Percentiles rank a stretch among this genome's conserved stretches.
These are phyloP conservation scores for Apodemia zela DNA, from an alignment of 2,888 invertebrate genomes.

Conservation along the genomic window DNA sequence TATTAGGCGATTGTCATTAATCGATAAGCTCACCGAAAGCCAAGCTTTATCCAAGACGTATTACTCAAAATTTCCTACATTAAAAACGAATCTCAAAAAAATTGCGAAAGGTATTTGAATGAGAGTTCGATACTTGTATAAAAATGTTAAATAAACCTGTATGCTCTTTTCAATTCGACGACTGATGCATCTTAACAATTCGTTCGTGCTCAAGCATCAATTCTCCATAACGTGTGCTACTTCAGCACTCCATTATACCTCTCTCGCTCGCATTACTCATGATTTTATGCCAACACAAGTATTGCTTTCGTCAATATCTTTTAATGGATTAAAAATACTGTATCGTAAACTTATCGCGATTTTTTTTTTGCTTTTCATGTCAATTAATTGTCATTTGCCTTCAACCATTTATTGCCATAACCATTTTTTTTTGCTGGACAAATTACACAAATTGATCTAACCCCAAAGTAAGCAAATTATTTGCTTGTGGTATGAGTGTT, in stretches of 20 bases:
- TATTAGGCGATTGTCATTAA: too few relatives aligned
- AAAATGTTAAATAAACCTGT: conserved; percentile 7
- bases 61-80: background rate
- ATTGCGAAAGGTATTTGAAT: conserved; percentile 16
- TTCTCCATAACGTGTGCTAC: conserved; percentile 10
- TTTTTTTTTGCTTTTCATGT: background rate
- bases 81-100: background rate
- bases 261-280: conserved; percentile 8
- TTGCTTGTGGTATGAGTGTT: too few relatives aligned
- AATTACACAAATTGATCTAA: too few relatives aligned
- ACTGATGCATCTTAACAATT: conserved; percentile 14
- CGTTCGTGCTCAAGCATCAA: conserved; percentile 15
- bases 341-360: background rate
- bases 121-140: conserved; percentile 17
- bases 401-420: too few relatives aligned
- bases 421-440: too few relatives aligned
- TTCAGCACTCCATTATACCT: conserved; percentile 11
- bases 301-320: conserved; percentile 4
- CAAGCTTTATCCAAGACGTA: too few relatives aligned
- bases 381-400: too few relatives aligned
- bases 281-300: background rate
- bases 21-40: too few relatives aligned
- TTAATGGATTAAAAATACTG: conserved; percentile 7
- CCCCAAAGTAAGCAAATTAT: too few relatives aligned
- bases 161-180: conserved; percentile 8